Conservation (phyloP, 1,140 invertebrate genomes). For the Tachypleus tridentatus region DNA sequence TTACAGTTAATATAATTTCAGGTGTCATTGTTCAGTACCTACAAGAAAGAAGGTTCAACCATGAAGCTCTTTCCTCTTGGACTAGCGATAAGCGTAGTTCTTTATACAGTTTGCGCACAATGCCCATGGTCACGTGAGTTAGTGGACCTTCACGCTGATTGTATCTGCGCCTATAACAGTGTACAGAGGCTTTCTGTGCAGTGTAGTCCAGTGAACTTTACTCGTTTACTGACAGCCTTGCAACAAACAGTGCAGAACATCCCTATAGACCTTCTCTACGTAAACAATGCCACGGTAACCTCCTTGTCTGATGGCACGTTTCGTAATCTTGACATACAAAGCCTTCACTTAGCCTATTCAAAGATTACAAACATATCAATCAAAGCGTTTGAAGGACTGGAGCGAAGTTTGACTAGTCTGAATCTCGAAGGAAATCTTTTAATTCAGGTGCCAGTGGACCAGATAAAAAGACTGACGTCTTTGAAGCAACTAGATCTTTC, state of each 20-base stretch:
- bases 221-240: conserved; percentile 53
- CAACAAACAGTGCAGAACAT: conserved; percentile 38
- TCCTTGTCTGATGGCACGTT: conserved; percentile 54
- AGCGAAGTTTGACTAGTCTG: conserved; percentile 54
- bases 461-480: conserved; percentile 51
- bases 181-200: conserved; percentile 70
- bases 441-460: conserved; percentile 56
- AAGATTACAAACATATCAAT: conserved; percentile 55
- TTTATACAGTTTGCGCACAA: conserved; percentile 32
- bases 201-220: conserved; percentile 75
- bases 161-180: conserved; percentile 73
- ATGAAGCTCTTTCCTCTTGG: no score
- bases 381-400: conserved; percentile 63
- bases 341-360: conserved; percentile 72
- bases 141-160: conserved; percentile 62
- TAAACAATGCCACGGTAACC: conserved; percentile 68
- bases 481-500: conserved; percentile 75
- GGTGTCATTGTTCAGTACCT: no score
- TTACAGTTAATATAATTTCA: no score
- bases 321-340: conserved; percentile 52
- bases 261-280: conserved; percentile 69
- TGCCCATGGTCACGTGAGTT: conserved; percentile 67
- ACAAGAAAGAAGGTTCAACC: no score
- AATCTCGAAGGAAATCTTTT: conserved; percentile 67
- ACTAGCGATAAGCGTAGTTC: no score